Evolutionary conservation across 2,888 invertebrate genomes (phyloP), one percentile per base, ranked within the genome.

Genomic region (Salticus scenicus): DNA sequence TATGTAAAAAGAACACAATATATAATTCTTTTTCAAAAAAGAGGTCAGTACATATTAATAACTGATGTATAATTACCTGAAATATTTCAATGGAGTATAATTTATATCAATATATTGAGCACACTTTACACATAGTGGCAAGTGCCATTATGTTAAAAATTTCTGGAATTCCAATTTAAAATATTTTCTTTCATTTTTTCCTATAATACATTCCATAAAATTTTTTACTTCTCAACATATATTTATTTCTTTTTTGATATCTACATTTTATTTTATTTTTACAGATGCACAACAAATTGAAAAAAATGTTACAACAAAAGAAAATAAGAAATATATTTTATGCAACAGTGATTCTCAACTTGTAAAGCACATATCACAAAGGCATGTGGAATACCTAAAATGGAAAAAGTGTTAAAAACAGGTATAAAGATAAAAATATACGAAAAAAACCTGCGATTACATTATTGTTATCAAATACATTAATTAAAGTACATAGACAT

Each of bases 1-100:
- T 47, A 47, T 47, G 42, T 47, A 47, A 47, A 47, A 47, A 17
- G 42, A 47, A 47, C 42, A 47, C 42, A 47, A 47, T 47, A 17
- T 47, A 14, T 47, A 10, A n/a, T n/a, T n/a, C n/a, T n/a, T n/a
- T n/a, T n/a, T n/a, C n/a, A n/a, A n/a, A n/a, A n/a, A n/a, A n/a
- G n/a, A n/a, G n/a, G n/a, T n/a, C n/a, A n/a, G n/a, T n/a, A n/a
- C n/a, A n/a, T n/a, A n/a, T n/a, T n/a, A n/a, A n/a, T n/a, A n/a
- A n/a, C n/a, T n/a, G n/a, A n/a, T n/a, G n/a, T n/a, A n/a, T n/a
- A n/a, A n/a, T n/a, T n/a, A n/a, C n/a, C n/a, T n/a, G n/a, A n/a
- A n/a, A n/a, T n/a, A n/a, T n/a, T n/a, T n/a, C n/a, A n/a, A n/a
- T n/a, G n/a, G n/a, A n/a, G n/a, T n/a, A n/a, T n/a, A n/a, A n/a